These are phyloP conservation scores for Drosophila eugracilis DNA, from an alignment of 1,140 invertebrate species.

Conservation along the genomic window DNA sequence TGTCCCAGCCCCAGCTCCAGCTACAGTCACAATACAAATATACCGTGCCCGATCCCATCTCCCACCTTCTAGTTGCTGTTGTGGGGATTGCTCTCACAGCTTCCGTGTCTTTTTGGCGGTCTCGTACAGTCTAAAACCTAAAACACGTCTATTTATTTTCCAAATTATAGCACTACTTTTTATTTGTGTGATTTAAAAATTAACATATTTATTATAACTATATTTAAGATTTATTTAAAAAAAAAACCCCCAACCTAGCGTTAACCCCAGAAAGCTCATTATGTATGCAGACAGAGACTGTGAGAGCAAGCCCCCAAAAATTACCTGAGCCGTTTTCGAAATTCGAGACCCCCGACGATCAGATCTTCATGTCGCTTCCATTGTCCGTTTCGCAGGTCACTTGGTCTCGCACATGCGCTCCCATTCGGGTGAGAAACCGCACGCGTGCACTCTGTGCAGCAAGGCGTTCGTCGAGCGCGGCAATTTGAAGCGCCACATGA, in stretches of 20 bases:
- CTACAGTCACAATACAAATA: background rate
- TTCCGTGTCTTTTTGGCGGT: background rate
- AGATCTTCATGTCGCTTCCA: constrained; percentile 75
- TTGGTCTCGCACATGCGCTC: constrained; percentile 95
- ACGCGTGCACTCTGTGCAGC: constrained; percentile 90
- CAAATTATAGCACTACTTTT: background rate
- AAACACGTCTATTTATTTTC: background rate
- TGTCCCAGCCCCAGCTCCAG: constrained; percentile 41
- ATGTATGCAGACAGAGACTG: constrained; percentile 7
- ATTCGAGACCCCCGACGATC: constrained; percentile 49
- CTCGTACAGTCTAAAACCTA: constrained; percentile 1
- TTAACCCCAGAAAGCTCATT: background rate
- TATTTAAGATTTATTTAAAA: background rate
- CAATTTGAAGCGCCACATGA: constrained; percentile 88
- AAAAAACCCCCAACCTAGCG: too few relatives aligned
- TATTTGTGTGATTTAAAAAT: background rate
- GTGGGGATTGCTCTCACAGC: constrained; percentile 22
- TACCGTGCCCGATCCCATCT: background rate
- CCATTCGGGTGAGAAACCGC: constrained; percentile 94
- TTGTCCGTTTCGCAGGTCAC: constrained; percentile 87
- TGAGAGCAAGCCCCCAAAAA: constrained; percentile 21
- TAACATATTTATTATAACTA: background rate
- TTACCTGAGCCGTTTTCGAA: constrained; percentile 48
- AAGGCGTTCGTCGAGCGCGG: constrained; percentile 92
- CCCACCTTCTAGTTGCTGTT: constrained; percentile 16